Evolutionary conservation across 2,888 invertebrate species (phyloP), one percentile per base, ranked within the genome.

Genomic region (Morpho achilles): DNA sequence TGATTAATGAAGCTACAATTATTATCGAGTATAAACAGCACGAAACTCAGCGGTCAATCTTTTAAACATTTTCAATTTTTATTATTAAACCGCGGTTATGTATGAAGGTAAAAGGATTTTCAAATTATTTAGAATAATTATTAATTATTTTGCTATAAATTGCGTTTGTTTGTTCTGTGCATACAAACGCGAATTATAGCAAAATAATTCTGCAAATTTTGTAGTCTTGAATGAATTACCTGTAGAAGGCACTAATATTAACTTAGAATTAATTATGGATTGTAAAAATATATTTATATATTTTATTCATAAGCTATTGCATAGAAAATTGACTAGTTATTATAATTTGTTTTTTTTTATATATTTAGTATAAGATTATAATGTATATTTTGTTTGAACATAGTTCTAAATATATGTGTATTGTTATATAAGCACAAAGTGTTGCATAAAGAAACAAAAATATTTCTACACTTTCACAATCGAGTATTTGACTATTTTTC

Each of bases 371-470:
- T 23, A 51, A 45, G 39, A 55, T 48, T 43, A 53, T 53, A 16
- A 23, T 83, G 79, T 84, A 82, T 82, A 82, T 84, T 80, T 80
- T 67, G 80, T 76, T 79, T 80, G 86, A 86, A 86, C 86, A 81
- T 82, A 86, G 86, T 86, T 86, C 86, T 80, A 39, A 53, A 53
- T 56, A 44, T 67, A 60, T 59, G 58, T 45, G 65, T 67, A 64
- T 58, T 63, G 66, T 62, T 51, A 52, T 58, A 53, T 44, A 53
- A 61, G 67, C 67, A 67, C 69, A 69, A 66, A 68, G 66, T 66
- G 68, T 61, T 55, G 51, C 62, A 52, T 56, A 56, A 50, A 53
- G 10, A 54, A 60, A 56, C 51, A 59, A 62, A 57, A 49, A 62
- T 53, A 62, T 63, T 64, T 61, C 53, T 61, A 63, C 53, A 64